Conservation (phyloP, 2,888 invertebrate genomes). For the Trichopria drosophilae region DNA sequence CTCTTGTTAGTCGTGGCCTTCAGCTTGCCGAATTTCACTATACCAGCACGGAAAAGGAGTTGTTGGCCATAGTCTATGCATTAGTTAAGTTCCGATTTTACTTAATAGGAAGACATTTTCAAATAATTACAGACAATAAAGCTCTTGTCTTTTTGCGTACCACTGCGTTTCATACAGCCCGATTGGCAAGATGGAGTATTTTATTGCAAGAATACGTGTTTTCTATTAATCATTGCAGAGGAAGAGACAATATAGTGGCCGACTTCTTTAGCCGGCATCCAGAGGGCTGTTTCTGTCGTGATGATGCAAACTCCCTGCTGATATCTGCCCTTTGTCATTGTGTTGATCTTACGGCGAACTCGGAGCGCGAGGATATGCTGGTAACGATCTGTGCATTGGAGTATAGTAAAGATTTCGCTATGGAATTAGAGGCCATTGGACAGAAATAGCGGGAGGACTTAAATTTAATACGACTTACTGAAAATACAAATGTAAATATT, state of each 20-base stretch:
- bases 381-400: too few species aligned
- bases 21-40: constrained; percentile 31
- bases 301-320: too few species aligned
- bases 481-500: too few species aligned
- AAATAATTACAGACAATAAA: constrained; percentile 27
- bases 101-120: constrained; percentile 10
- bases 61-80: constrained; percentile 23
- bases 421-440: too few species aligned
- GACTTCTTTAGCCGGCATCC: constrained; percentile 20
- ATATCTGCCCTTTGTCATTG: too few species aligned
- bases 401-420: too few species aligned
- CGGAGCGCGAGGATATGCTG: too few species aligned
- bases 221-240: constrained; percentile 17
- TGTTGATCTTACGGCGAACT: too few species aligned
- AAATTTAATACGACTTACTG: too few species aligned
- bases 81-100: constrained; percentile 15
- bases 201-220: constrained; percentile 22
- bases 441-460: too few species aligned
- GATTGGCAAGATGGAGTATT: constrained; percentile 15
- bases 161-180: constrained; percentile 9
- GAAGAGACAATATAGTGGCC: constrained; percentile 21
- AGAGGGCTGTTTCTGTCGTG: neutral
- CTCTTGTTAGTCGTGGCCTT: constrained; percentile 36
- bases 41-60: constrained; percentile 40
- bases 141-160: constrained; percentile 8